Conservation (phyloP, 2,113 vertebrate genomes). For the Phylloscopus trochiloides region DNA sequence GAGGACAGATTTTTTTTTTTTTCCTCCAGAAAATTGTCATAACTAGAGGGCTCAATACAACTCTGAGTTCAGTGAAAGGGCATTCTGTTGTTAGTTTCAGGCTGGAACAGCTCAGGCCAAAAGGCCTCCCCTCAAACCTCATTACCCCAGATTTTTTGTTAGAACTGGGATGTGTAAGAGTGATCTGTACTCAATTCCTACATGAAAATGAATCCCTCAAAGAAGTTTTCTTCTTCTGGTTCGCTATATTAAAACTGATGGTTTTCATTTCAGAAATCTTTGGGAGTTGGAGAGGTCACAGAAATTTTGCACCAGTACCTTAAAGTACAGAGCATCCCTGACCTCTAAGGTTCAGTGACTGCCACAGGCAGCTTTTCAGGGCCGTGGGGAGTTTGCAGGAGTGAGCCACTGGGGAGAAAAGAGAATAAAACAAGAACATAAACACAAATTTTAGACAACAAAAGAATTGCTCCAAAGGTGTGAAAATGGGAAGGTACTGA, state of each 20-base stretch:
- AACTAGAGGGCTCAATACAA: background rate
- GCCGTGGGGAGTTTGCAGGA: background rate
- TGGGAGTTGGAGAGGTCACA: background rate
- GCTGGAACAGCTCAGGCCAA: background rate
- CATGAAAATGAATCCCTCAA: background rate
- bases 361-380: background rate
- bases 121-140: background rate
- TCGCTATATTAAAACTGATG: background rate
- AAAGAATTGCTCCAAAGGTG: background rate
- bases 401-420: background rate
- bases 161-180: background rate
- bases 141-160: background rate
- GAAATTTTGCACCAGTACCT: background rate
- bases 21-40: background rate
- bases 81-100: background rate
- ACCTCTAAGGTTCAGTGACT: background rate
- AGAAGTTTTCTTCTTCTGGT: background rate
- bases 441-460: background rate
- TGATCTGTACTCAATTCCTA: background rate
- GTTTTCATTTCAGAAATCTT: background rate
- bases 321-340: background rate
- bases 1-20: background rate
- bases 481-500: background rate
- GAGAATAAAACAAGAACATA: background rate
- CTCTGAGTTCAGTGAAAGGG: background rate